Conservation (phyloP, 2,797 vertebrate genomes). For the Gastrophryne carolinensis region DNA sequence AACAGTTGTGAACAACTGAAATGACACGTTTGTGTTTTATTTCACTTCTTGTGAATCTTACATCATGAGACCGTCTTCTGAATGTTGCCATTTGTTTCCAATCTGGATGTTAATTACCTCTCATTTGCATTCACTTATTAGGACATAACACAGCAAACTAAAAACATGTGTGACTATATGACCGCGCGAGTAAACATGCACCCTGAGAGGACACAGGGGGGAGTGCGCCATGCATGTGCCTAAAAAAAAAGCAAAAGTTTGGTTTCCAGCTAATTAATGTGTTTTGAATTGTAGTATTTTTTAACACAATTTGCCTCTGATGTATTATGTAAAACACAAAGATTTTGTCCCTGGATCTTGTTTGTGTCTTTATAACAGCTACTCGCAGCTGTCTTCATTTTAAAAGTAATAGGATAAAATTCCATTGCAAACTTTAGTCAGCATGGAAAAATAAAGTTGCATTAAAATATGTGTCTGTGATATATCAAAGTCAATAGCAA, state of each 20-base stretch:
- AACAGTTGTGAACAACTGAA: not conserved
- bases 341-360: conserved; percentile 78
- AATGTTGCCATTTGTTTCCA: conserved; percentile 54
- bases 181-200: conserved; percentile 16
- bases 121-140: conserved; percentile 58
- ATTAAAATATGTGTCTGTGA: conserved; percentile 55
- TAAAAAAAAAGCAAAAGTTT: conserved; percentile 40
- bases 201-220: conserved; percentile 6
- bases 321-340: conserved; percentile 74
- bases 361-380: conserved; percentile 88
- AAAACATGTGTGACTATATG: conserved; percentile 59
- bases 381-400: conserved; percentile 90
- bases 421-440: conserved; percentile 67
- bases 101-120: conserved; percentile 55
- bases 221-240: not conserved
- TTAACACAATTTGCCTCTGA: conserved; percentile 71
- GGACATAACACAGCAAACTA: conserved; percentile 55
- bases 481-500: conserved; percentile 53
- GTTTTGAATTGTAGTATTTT: conserved; percentile 78
- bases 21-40: not conserved
- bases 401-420: conserved; percentile 83
- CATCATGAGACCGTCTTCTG: not conserved
- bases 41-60: not conserved
- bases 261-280: conserved; percentile 63
- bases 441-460: conserved; percentile 56